Evolutionary conservation across 2,888 invertebrate species (phyloP).

Genomic region (Graphium colonna): DNA sequence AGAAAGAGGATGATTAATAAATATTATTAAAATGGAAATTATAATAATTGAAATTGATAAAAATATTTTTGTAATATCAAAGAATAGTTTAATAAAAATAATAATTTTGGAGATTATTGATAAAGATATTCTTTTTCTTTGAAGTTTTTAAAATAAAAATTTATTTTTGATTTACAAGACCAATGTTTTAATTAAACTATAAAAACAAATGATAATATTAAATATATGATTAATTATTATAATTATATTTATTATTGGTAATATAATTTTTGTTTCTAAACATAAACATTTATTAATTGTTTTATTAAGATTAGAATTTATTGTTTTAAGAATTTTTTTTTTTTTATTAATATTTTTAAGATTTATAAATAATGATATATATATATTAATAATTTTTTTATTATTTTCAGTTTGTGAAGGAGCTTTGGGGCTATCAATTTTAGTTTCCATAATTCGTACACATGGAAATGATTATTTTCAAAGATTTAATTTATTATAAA

Average conservation of each 20-base stretch:
- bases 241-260: constrained; percentile 71
- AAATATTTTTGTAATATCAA: constrained; percentile 65
- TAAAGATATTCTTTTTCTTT: constrained; percentile 77
- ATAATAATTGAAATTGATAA: constrained; percentile 57
- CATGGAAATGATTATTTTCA: constrained; percentile 83
- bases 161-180: constrained; percentile 80
- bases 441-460: constrained; percentile 81
- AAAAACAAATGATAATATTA: constrained; percentile 79
- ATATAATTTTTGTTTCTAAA: constrained; percentile 76
- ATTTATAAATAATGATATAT: constrained; percentile 67
- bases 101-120: constrained; percentile 86
- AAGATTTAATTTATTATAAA: constrained; percentile 66
- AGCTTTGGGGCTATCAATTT: constrained; percentile 81
- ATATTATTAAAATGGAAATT: constrained; percentile 45
- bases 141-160: constrained; percentile 82
- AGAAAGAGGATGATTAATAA: no score
- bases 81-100: constrained; percentile 83
- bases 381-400: constrained; percentile 82
- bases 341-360: constrained; percentile 68
- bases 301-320: constrained; percentile 81
- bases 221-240: constrained; percentile 45
- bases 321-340: constrained; percentile 79
- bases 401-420: constrained; percentile 83
- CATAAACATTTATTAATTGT: constrained; percentile 81
- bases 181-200: constrained; percentile 80